phyloP scores from a whole-genome alignment of 2,888 invertebrate genomes.

The Priapulus caudatus region DNA sequence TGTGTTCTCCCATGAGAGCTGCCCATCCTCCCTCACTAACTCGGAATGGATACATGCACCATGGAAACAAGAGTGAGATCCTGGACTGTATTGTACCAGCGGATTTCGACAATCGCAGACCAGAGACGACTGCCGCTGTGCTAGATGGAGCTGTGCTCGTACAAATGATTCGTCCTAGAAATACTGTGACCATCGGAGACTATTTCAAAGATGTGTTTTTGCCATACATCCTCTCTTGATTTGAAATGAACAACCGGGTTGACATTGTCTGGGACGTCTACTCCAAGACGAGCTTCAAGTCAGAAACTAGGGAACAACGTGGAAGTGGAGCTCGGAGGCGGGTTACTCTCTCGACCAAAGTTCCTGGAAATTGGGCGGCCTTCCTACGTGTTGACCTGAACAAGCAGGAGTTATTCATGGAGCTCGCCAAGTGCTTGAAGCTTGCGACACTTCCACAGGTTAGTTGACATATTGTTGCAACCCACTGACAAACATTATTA shows the following conservation, averaged over 20 bases:
- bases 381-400: constrained; percentile 13
- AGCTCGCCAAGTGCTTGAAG: constrained; percentile 9
- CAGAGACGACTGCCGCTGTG: constrained; percentile 13
- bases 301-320: too few relatives aligned
- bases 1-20: background rate
- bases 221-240: constrained; percentile 12
- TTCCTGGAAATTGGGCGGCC: constrained; percentile 14
- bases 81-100: constrained; percentile 11
- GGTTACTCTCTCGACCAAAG: constrained; percentile 12
- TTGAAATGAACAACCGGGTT: constrained; percentile 10
- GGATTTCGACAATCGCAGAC: constrained; percentile 12
- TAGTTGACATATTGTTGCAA: constrained; percentile 13
- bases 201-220: constrained; percentile 15
- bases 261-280: constrained; percentile 12
- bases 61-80: constrained; percentile 12
- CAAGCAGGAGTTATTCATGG: constrained; percentile 14
- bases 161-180: constrained; percentile 14
- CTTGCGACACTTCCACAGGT: too few relatives aligned
- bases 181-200: constrained; percentile 11
- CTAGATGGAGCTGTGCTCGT: constrained; percentile 15
- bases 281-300: too few relatives aligned
- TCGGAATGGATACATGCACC: constrained; percentile 6
- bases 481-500: constrained; percentile 4
- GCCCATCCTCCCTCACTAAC: constrained; percentile 10
- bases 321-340: too few relatives aligned